Evolutionary conservation across 1,140 invertebrate genomes (phyloP), one percentile per base, ranked within the genome.

Genomic region (Pteromalus puparum): DNA sequence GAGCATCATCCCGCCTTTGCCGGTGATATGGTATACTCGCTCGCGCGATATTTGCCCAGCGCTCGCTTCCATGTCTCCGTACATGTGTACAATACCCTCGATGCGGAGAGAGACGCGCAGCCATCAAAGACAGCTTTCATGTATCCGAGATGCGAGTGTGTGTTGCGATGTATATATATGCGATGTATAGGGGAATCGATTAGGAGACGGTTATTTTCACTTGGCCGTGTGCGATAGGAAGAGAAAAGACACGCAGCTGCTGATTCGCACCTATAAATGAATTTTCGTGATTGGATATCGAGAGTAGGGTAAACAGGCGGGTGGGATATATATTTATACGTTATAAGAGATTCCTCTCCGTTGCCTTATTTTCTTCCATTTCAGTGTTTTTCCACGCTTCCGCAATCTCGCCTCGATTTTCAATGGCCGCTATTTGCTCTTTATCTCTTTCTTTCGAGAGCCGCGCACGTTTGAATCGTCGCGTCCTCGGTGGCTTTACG

Each of bases 171-270:
- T 53, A 53, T 53, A 53, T 53, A 53, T 48, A 48, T 48, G 2
- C 46, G 1, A 5, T n/a, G n/a, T n/a, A n/a, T 28, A 28, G 21
- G 1, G 4, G n/a, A 80, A 72, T 80, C 78, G 78, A 80, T 80
- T 72, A 48, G 38, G 7, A 72, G 42, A 26, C 18, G 18, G 67
- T 80, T 80, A 80, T 80, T 80, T 80, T 72, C 38, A 72, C 70
- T 81, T 73, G 48, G 18, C 15, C 12, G 48, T 5, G 48, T 5
- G 30, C 30, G 30, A 34, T 34, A 34, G 30, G 30, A 34, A 34
- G 30, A 34, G 30, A 34, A 5, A 2, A 53, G 48, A 18, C 1
- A 53, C 48, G 12, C 48, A 61, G 15, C 18, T 61, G 18, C 48
- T 21, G 48, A 53, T 53, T 53, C 13, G 48, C 53, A 61, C 5